Conservation (phyloP, 2,888 invertebrate genomes). For the Bembecia ichneumoniformis region DNA sequence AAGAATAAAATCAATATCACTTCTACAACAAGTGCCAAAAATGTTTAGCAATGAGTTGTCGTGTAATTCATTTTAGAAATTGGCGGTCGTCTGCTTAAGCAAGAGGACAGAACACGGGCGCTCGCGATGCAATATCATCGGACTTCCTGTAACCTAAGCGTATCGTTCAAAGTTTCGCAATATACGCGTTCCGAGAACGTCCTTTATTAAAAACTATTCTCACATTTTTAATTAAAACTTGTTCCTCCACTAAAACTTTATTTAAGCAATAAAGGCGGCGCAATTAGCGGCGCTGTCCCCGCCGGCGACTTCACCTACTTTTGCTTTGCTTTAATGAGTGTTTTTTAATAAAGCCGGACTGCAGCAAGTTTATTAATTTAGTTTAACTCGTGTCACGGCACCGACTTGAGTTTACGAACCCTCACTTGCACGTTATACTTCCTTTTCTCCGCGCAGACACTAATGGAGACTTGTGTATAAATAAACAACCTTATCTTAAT, state of each 20-base stretch:
- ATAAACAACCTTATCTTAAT: too few species aligned
- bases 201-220: slow-evolving; percentile 73
- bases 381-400: slow-evolving; percentile 66
- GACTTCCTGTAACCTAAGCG: slow-evolving; percentile 66
- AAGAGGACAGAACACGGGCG: slow-evolving; percentile 12
- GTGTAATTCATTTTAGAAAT: too few species aligned
- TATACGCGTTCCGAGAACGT: slow-evolving; percentile 66
- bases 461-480: too few species aligned
- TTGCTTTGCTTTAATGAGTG: slow-evolving; percentile 70
- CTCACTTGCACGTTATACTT: slow-evolving; percentile 28
- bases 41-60: too few species aligned
- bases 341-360: slow-evolving; percentile 70
- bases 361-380: slow-evolving; percentile 71
- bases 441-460: not conserved
- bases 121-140: slow-evolving; percentile 46
- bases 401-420: slow-evolving; percentile 22
- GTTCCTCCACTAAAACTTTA: slow-evolving; percentile 72
- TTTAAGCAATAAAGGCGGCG: slow-evolving; percentile 72
- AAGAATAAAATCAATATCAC: not conserved
- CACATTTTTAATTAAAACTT: slow-evolving; percentile 74
- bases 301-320: slow-evolving; percentile 71
- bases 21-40: too few species aligned
- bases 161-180: slow-evolving; percentile 71
- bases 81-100: too few species aligned
- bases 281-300: slow-evolving; percentile 72